phyloP scores from a whole-genome alignment of 2,888 invertebrate species.

The Drosophila setosimentum region DNA sequence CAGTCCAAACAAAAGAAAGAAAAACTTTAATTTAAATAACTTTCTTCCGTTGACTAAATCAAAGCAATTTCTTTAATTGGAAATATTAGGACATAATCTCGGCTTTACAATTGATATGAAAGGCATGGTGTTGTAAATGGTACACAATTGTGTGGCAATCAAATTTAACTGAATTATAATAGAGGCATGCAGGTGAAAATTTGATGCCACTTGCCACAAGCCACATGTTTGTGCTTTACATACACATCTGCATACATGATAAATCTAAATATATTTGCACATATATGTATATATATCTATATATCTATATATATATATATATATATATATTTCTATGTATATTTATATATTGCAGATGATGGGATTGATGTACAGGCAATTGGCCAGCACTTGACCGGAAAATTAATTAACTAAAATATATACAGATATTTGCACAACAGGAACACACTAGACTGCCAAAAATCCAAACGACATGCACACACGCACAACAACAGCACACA shows the following conservation, averaged over 20 bases:
- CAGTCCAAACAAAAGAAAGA: neutral
- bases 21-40: neutral
- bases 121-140: neutral
- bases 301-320: neutral
- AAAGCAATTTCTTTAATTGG: neutral
- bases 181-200: slow-evolving; percentile 26
- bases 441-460: slow-evolving; percentile 33
- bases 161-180: slow-evolving; percentile 3
- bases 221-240: neutral
- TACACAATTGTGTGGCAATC: slow-evolving; percentile 8
- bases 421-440: slow-evolving; percentile 43
- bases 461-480: slow-evolving; percentile 12
- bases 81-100: neutral
- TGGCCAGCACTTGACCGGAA: slow-evolving; percentile 63
- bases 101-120: neutral
- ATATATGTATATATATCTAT: neutral
- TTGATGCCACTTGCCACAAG: slow-evolving; percentile 33
- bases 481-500: slow-evolving; percentile 5
- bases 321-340: neutral
- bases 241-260: slow-evolving; percentile 1
- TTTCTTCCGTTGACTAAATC: neutral
- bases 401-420: slow-evolving; percentile 78
- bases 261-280: slow-evolving; percentile 6
- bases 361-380: slow-evolving; percentile 32
- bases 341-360: slow-evolving; percentile 1